phyloP scores from a whole-genome alignment of 2,797 vertebrate genomes.

The Eospalax fontanierii region DNA sequence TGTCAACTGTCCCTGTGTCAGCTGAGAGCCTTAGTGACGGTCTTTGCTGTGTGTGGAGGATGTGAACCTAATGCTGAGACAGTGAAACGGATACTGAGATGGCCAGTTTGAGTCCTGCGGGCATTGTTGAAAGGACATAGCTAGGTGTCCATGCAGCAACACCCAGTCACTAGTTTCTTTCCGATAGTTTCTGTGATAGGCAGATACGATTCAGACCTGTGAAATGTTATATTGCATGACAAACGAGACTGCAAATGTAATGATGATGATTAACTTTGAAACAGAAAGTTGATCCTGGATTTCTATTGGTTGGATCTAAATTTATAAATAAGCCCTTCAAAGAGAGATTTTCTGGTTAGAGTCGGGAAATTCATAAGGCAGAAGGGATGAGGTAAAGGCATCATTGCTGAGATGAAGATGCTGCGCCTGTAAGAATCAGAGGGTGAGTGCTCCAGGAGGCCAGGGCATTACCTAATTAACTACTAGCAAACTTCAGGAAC shows the following conservation, averaged over 20 bases:
- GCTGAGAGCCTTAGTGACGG: not conserved
- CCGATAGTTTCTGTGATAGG: too few relatives aligned
- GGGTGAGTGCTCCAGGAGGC: not conserved
- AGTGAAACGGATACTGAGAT: not conserved
- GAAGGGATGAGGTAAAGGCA: not conserved
- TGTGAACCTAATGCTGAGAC: not conserved
- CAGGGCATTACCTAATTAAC: not conserved
- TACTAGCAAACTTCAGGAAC: not conserved
- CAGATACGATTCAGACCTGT: not conserved
- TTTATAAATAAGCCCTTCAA: not conserved
- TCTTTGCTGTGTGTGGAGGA: not conserved
- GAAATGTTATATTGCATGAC: not conserved
- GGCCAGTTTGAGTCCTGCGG: not conserved
- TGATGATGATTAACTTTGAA: not conserved
- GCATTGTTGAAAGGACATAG: not conserved
- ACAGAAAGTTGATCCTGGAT: not conserved
- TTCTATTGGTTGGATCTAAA: not conserved
- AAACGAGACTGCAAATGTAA: not conserved
- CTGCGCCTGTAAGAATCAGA: not conserved
- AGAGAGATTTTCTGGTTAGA: not conserved
- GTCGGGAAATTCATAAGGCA: not conserved
- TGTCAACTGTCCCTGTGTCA: not conserved
- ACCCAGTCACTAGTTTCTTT: not conserved
- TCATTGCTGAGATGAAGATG: not conserved
- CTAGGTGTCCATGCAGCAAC: not conserved